Conservation (phyloP, 2,113 vertebrate species). For the Thymallus thymallus region DNA sequence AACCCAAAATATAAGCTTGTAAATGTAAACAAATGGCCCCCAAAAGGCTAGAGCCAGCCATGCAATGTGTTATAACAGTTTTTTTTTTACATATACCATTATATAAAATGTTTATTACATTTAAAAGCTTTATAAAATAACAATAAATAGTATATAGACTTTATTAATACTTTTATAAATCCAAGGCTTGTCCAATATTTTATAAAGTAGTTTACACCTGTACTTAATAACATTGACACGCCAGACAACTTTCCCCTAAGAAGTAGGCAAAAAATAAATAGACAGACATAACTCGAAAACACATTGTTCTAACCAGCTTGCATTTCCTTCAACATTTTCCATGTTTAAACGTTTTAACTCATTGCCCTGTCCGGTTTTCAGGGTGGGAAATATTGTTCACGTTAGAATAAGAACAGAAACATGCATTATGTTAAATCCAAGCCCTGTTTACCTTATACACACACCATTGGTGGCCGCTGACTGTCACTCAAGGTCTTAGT, state of each 20-base stretch:
- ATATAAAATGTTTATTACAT: too few species aligned
- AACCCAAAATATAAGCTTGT: too few species aligned
- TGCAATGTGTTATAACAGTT: too few species aligned
- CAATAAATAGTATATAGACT: too few species aligned
- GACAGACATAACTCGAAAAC: not conserved
- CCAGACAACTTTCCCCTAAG: not conserved
- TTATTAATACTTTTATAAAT: too few species aligned
- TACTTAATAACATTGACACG: too few species aligned
- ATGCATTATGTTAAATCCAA: slow-evolving; percentile 1
- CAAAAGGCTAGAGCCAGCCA: too few species aligned
- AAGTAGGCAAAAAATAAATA: not conserved
- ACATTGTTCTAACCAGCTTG: not conserved
- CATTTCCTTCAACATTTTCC: not conserved
- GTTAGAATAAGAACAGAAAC: not conserved
- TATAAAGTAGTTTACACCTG: too few species aligned
- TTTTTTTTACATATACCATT: too few species aligned
- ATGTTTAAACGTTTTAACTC: not conserved
- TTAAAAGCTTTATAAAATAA: too few species aligned
- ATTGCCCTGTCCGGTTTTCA: not conserved
- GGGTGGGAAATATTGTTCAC: not conserved
- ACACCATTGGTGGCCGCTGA: slow-evolving; percentile 22
- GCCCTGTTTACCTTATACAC: slow-evolving; percentile 31
- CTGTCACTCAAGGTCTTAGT: slow-evolving; percentile 23
- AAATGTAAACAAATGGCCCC: too few species aligned
- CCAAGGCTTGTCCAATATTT: too few species aligned